Evolutionary conservation across 2,888 invertebrate genomes (phyloP).

Genomic region (Phengaris arion): DNA sequence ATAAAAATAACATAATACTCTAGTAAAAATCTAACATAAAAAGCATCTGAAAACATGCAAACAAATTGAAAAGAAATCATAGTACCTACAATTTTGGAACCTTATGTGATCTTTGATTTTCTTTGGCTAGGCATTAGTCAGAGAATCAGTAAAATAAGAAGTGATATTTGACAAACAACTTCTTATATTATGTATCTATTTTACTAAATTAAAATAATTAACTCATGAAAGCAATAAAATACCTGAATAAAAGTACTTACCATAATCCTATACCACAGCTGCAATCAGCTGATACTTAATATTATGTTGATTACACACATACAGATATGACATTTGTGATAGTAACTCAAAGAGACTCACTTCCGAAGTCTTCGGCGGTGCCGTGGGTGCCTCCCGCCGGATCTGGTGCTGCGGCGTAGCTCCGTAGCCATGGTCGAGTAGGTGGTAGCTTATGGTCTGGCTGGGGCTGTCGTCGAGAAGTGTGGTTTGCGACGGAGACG

Average conservation of each 20-base stretch:
- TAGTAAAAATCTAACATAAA: background rate
- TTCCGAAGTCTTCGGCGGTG: slow-evolving; percentile 79
- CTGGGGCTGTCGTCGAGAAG: slow-evolving; percentile 74
- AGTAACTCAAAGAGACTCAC: slow-evolving; percentile 52
- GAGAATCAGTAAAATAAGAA: background rate
- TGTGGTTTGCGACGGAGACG: slow-evolving; percentile 77
- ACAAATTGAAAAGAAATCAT: background rate
- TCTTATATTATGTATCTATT: background rate
- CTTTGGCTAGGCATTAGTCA: background rate
- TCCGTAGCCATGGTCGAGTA: slow-evolving; percentile 92
- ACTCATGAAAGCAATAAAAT: background rate
- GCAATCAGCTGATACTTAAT: slow-evolving; percentile 27
- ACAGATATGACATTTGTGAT: slow-evolving; percentile 1
- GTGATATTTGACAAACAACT: background rate
- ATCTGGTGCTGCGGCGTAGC: slow-evolving; percentile 87
- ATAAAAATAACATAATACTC: too few species aligned
- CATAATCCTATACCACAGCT: background rate
- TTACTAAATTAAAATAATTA: background rate
- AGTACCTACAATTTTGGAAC: background rate
- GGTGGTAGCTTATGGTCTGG: slow-evolving; percentile 84
- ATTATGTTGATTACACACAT: background rate
- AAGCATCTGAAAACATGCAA: background rate
- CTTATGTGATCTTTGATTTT: background rate
- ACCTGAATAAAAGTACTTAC: background rate
- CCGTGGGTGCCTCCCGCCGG: slow-evolving; percentile 76